Percentiles rank a stretch among this genome's conserved stretches.
Evolutionary conservation across 2,888 invertebrate species (phyloP).

Genomic region (Ornithoptera alexandrae): DNA sequence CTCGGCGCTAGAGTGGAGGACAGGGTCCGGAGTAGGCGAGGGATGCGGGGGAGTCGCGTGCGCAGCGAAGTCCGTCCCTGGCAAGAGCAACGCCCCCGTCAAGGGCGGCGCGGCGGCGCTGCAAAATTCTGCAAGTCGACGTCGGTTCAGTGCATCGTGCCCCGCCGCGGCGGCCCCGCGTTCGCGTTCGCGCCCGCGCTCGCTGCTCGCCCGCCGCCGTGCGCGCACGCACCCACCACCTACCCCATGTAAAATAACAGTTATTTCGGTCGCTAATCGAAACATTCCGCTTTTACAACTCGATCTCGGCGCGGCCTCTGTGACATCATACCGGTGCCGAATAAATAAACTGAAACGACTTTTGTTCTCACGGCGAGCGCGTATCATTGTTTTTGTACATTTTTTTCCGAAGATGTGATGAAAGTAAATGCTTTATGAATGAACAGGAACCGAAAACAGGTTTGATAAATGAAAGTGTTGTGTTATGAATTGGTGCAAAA

Average conservation of each 20-base stretch:
- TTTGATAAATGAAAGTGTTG: constrained; percentile 68
- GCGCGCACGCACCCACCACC: constrained; percentile 52
- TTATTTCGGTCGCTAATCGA: constrained; percentile 76
- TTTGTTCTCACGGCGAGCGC: constrained; percentile 51
- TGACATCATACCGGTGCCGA: constrained; percentile 36
- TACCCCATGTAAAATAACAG: constrained; percentile 75
- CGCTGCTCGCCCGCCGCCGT: constrained; percentile 51
- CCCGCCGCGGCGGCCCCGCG: constrained; percentile 78
- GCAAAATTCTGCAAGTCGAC: constrained; percentile 78
- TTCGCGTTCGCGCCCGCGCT: constrained; percentile 64
- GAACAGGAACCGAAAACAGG: constrained; percentile 61
- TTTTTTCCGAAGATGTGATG: constrained; percentile 52
- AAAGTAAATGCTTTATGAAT: constrained; percentile 66
- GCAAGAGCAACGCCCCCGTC: constrained; percentile 79
- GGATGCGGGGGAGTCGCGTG: constrained; percentile 71
- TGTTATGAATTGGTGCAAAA: constrained; percentile 65
- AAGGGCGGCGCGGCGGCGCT: constrained; percentile 80
- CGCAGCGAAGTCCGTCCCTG: constrained; percentile 76
- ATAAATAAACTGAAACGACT: constrained; percentile 48
- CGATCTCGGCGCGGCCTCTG: constrained; percentile 50
- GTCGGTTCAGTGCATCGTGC: constrained; percentile 73
- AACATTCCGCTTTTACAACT: constrained; percentile 73
- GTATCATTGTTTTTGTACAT: constrained; percentile 51
- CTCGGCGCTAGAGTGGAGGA: constrained; percentile 35
- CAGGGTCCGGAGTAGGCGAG: constrained; percentile 49